Evolutionary conservation across 2,888 invertebrate species (phyloP).

Genomic region (Calliopum simillimum): DNA sequence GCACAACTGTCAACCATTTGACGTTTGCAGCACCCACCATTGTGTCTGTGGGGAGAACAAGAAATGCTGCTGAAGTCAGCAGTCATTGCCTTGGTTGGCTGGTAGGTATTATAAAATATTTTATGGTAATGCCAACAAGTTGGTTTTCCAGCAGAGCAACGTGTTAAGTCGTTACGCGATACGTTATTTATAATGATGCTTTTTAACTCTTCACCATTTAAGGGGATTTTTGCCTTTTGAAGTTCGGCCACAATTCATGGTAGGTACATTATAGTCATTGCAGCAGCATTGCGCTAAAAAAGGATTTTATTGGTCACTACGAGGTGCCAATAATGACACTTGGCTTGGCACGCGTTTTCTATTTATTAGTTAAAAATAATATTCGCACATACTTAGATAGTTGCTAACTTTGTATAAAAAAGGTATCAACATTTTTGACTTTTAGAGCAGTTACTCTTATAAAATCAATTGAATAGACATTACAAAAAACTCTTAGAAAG

Average conservation of each 20-base stretch:
- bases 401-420: too few species aligned
- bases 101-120: not conserved
- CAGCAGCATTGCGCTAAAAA: conserved; percentile 24
- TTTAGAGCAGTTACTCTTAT: too few species aligned
- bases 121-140: conserved; percentile 11
- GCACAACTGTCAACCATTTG: conserved; percentile 22
- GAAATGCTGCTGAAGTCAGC: not conserved
- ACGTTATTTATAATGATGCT: conserved; percentile 28
- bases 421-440: too few species aligned
- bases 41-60: not conserved
- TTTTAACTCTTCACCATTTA: conserved; percentile 25
- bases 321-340: conserved; percentile 48
- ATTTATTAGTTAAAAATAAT: too few species aligned
- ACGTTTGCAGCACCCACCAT: conserved; percentile 32
- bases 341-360: conserved; percentile 45
- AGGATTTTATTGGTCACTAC: conserved; percentile 34
- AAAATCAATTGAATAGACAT: too few species aligned
- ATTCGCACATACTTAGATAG: too few species aligned
- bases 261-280: conserved; percentile 15
- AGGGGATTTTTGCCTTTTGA: conserved; percentile 28
- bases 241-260: not conserved
- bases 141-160: not conserved
- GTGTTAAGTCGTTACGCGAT: not conserved
- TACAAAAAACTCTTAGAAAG: too few species aligned
- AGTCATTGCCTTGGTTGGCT: not conserved